Conservation (phyloP, 1,140 invertebrate species). For the Glomeris maerens region DNA sequence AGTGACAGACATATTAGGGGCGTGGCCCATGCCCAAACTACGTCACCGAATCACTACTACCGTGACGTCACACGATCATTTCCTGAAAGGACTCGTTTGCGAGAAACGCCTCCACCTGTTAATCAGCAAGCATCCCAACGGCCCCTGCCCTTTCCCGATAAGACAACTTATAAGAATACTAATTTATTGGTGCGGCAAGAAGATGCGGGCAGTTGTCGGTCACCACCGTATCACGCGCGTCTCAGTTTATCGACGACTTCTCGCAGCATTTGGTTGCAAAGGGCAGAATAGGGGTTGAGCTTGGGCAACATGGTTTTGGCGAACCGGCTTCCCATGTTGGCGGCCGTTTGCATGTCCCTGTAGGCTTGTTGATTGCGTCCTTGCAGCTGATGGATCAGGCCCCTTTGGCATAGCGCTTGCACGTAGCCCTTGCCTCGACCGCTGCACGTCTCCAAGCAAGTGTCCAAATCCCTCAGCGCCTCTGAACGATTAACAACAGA, state of each 20-base stretch:
- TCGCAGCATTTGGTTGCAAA: constrained; percentile 83
- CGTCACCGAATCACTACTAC: too few relatives aligned
- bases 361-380: constrained; percentile 45
- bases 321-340: constrained; percentile 58
- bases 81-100: too few relatives aligned
- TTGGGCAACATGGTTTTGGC: constrained; percentile 63
- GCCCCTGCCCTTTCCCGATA: too few relatives aligned
- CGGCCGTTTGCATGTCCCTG: constrained; percentile 55
- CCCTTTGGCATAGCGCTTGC: constrained; percentile 66
- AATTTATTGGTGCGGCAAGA: too few relatives aligned
- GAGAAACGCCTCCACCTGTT: too few relatives aligned
- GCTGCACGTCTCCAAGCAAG: constrained; percentile 50
- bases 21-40: too few relatives aligned
- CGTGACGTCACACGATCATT: too few relatives aligned
- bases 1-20: too few relatives aligned
- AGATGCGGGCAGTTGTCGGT: too few relatives aligned
- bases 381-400: constrained; percentile 47
- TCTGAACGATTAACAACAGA: constrained; percentile 42
- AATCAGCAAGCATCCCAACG: too few relatives aligned
- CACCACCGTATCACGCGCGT: too few relatives aligned
- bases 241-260: constrained; percentile 44
- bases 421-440: constrained; percentile 45
- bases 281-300: constrained; percentile 67
- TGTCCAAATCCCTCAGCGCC: constrained; percentile 56
- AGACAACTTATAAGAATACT: too few relatives aligned